phyloP scores from a whole-genome alignment of 2,888 invertebrate species.

The Campoplex capitator region DNA sequence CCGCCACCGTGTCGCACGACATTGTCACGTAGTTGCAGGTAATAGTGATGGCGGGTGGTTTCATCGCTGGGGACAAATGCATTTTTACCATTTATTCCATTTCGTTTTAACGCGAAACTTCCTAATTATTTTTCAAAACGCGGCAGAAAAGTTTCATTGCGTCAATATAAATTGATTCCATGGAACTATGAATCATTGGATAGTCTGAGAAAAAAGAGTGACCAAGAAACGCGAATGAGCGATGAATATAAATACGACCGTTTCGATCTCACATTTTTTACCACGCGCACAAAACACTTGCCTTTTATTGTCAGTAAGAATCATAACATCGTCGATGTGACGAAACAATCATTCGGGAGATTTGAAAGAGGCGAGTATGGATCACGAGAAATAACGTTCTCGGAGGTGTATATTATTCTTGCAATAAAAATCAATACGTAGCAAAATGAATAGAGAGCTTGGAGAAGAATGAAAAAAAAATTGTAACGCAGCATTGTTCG shows the following conservation, averaged over 20 bases:
- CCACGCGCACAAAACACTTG: not conserved
- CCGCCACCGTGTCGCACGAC: constrained; percentile 86
- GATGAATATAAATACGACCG: not conserved
- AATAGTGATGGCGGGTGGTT: constrained; percentile 96
- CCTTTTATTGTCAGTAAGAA: not conserved
- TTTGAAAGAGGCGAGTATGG: not conserved
- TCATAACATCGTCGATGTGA: not conserved
- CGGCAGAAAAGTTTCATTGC: not conserved
- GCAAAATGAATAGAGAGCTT: not conserved
- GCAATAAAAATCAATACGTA: not conserved
- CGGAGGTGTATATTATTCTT: constrained; percentile 4
- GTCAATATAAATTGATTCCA: not conserved
- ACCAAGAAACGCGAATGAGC: not conserved
- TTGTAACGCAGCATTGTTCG: constrained; percentile 49
- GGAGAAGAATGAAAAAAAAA: constrained; percentile 12
- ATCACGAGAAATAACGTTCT: constrained; percentile 14
- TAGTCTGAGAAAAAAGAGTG: not conserved
- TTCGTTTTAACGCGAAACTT: not conserved
- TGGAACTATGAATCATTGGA: not conserved
- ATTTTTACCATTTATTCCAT: not conserved
- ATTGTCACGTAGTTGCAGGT: constrained; percentile 97
- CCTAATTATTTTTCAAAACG: not conserved
- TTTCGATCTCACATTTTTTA: not conserved
- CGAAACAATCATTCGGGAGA: not conserved
- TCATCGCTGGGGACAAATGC: constrained; percentile 88